Evolutionary conservation across 2,888 invertebrate genomes (phyloP), one percentile per base, ranked within the genome.

Genomic region (Flexamia atlantica): DNA sequence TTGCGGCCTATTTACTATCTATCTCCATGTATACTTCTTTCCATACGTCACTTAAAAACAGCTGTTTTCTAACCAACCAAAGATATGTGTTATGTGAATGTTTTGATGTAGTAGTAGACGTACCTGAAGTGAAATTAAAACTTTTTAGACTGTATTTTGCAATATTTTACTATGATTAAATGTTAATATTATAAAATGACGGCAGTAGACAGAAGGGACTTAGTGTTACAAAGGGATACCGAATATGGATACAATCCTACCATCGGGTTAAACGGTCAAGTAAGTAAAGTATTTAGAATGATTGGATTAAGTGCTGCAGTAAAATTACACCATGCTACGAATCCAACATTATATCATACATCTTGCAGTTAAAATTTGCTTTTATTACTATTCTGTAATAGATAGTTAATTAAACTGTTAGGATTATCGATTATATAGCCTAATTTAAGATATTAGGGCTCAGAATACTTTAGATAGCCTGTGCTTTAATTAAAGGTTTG

Each of bases 221-320:
- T 82, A 70, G 85, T 85, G 53, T 85, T 87, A 85, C 85, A 86
- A 79, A 85, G 85, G 70, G 83, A 84, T 83, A 83, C 84, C 81
- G 87, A 87, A 83, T 87, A 87, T 82, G 86, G 87, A 74, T 87
- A 87, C 85, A 85, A 85, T 80, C 86, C 87, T 74, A 84, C 82
- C 36, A 72, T 85, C 76, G 86, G 84, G 53, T 80, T 84, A 46
- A 85, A 87, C 42, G 87, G 84, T 68, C 83, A 81, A 81, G 87
- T 87, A 87, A 87, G 87, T 87, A 84, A 36, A 46, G 46, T 2
- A 81, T 12, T 32, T 60, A 28, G 17, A 20, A 28, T 64, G 25
- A 64, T 64, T 64, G 76, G 30, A 50, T 76, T 76, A 76, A 42
- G 46, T 72, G 7, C 46, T 72, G 74, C 74, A 72, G 46, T 40